Conservation (phyloP, 2,797 vertebrate species). For the Gymnoscopelus microlampas region DNA sequence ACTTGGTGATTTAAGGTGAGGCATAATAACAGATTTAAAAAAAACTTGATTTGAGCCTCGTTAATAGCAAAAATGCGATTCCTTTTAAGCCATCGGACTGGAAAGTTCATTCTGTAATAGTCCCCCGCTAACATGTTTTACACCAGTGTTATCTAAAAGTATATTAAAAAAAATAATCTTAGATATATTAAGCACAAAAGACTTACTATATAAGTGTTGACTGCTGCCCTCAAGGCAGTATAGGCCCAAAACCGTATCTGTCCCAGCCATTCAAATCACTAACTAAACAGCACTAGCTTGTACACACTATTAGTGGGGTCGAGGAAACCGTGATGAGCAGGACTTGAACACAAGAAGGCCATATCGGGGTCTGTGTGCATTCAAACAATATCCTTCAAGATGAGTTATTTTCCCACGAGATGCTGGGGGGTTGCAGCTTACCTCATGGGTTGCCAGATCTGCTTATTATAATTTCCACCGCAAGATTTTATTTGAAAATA, state of each 20-base stretch:
- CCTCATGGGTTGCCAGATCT: background rate
- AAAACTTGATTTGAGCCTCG: slow-evolving; percentile 22
- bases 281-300: slow-evolving; percentile 28
- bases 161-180: slow-evolving; percentile 14
- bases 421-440: slow-evolving; percentile 29
- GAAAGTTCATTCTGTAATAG: slow-evolving; percentile 13
- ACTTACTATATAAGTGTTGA: slow-evolving; percentile 24
- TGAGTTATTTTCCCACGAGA: slow-evolving; percentile 14
- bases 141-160: slow-evolving; percentile 21
- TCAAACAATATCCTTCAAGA: slow-evolving; percentile 15
- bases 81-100: slow-evolving; percentile 2
- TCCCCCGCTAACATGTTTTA: slow-evolving; percentile 20
- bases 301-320: slow-evolving; percentile 17
- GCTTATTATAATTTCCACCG: too few relatives aligned
- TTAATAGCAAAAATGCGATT: background rate
- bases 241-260: slow-evolving; percentile 10
- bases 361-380: slow-evolving; percentile 20
- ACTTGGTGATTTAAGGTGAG: too few relatives aligned
- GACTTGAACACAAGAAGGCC: slow-evolving; percentile 27
- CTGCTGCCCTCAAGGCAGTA: slow-evolving; percentile 23
- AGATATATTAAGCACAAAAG: slow-evolving; percentile 28
- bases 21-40: background rate
- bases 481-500: too few relatives aligned
- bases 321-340: slow-evolving; percentile 25
- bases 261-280: slow-evolving; percentile 19